Conservation (phyloP, 2,888 invertebrate species). For the Dynastes grantii region DNA sequence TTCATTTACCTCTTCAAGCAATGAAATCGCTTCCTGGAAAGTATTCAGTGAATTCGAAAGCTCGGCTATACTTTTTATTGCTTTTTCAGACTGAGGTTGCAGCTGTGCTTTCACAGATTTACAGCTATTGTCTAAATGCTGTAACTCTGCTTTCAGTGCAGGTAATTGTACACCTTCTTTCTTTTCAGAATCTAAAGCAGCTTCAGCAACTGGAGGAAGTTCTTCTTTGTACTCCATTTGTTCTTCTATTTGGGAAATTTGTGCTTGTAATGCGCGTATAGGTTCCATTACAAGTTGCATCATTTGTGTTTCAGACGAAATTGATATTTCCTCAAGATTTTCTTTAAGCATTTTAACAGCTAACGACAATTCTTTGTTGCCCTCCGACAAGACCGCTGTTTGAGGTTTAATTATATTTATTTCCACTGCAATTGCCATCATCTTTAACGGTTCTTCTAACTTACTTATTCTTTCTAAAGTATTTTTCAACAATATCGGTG, state of each 20-base stretch:
- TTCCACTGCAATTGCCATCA: constrained; percentile 50
- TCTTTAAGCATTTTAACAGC: constrained; percentile 31
- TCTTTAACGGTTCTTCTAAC: constrained; percentile 58
- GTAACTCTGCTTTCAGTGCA: constrained; percentile 21
- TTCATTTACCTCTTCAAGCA: constrained; percentile 36
- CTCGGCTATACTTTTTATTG: constrained; percentile 25
- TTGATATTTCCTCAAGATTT: constrained; percentile 14
- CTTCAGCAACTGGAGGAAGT: neutral
- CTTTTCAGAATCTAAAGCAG: neutral
- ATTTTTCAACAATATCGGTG: neutral
- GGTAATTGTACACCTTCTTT: neutral
- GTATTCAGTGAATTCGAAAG: constrained; percentile 27
- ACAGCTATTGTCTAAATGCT: constrained; percentile 32
- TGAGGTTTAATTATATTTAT: constrained; percentile 3
- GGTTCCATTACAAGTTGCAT: constrained; percentile 28
- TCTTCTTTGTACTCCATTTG: constrained; percentile 11
- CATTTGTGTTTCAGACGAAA: neutral
- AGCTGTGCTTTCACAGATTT: constrained; percentile 35
- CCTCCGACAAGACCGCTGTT: neutral
- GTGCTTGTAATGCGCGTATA: constrained; percentile 5
- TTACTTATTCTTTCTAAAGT: constrained; percentile 52
- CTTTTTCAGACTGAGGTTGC: constrained; percentile 25
- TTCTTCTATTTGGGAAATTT: constrained; percentile 19
- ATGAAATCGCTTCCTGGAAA: constrained; percentile 37
- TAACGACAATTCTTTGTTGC: constrained; percentile 3